These are phyloP conservation scores for Anoplophora glabripennis DNA, from an alignment of 1,140 invertebrate genomes.

Conservation along the genomic window DNA sequence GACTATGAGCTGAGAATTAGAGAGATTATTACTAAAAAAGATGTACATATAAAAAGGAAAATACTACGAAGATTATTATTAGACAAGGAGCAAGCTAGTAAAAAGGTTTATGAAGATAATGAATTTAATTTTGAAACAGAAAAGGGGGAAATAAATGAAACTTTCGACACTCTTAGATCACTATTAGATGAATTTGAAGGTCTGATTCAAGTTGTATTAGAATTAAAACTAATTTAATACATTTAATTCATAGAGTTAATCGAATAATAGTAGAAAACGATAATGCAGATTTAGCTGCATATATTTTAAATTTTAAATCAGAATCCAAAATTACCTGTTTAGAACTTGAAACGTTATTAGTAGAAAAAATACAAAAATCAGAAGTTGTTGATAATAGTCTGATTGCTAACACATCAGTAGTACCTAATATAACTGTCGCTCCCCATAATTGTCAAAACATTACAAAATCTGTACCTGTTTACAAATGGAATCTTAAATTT, in stretches of 20 bases:
- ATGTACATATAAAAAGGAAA: not conserved
- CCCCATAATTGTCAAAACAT: not conserved
- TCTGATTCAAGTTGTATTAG: conserved; percentile 1
- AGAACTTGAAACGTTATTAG: conserved; percentile 7
- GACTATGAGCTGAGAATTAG: conserved; percentile 10
- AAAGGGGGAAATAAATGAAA: not conserved
- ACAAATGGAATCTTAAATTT: conserved; percentile 6
- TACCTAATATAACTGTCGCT: not conserved
- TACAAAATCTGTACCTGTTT: conserved; percentile 3
- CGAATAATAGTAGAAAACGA: not conserved
- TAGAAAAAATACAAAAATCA: not conserved
- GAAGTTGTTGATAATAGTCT: not conserved
- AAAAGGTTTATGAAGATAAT: not conserved
- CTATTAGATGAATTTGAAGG: conserved; percentile 10
- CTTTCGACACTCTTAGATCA: not conserved
- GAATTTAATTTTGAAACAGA: conserved; percentile 1
- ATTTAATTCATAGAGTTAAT: conserved; percentile 4
- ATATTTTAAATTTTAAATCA: conserved; percentile 1
- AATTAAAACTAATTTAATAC: conserved; percentile 4
- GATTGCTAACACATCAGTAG: not conserved
- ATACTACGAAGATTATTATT: not conserved
- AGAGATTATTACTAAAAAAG: not conserved
- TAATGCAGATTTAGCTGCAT: not conserved
- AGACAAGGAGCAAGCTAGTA: not conserved
- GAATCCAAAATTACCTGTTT: not conserved